Evolutionary conservation across 2,797 vertebrate genomes (phyloP).

Genomic region (Enteromius trimaculatus): DNA sequence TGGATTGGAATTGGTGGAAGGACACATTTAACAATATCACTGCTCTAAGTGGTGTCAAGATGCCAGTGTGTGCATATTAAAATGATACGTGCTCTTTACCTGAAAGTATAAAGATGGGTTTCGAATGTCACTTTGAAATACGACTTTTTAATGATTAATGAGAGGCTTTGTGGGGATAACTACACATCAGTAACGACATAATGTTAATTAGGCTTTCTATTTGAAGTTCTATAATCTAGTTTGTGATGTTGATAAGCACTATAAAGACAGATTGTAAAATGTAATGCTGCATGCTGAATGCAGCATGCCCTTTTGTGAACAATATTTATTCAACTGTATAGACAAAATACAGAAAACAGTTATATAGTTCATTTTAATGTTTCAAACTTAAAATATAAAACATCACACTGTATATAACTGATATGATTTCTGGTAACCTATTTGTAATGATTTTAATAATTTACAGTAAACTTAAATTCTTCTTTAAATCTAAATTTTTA

Average conservation of each 20-base stretch:
- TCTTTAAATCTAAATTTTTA: background rate
- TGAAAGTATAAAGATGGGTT: background rate
- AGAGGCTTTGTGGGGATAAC: background rate
- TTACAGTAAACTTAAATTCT: background rate
- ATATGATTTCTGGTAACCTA: background rate
- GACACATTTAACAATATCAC: constrained; percentile 13
- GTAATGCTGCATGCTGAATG: background rate
- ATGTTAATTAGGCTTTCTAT: background rate
- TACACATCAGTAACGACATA: background rate
- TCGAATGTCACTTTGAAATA: background rate
- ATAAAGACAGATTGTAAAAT: constrained; percentile 13
- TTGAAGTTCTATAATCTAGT: background rate
- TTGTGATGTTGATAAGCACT: background rate
- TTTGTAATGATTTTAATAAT: background rate
- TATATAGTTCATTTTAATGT: background rate
- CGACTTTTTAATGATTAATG: background rate
- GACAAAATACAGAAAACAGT: background rate
- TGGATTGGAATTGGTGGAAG: background rate
- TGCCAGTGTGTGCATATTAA: constrained; percentile 18
- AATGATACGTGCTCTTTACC: background rate
- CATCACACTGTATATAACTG: background rate
- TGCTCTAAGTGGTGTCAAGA: background rate
- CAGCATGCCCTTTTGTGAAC: background rate
- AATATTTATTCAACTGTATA: background rate
- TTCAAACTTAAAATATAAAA: background rate